Conservation (phyloP, 2,113 vertebrate genomes). For the Cygnus buccinator region DNA sequence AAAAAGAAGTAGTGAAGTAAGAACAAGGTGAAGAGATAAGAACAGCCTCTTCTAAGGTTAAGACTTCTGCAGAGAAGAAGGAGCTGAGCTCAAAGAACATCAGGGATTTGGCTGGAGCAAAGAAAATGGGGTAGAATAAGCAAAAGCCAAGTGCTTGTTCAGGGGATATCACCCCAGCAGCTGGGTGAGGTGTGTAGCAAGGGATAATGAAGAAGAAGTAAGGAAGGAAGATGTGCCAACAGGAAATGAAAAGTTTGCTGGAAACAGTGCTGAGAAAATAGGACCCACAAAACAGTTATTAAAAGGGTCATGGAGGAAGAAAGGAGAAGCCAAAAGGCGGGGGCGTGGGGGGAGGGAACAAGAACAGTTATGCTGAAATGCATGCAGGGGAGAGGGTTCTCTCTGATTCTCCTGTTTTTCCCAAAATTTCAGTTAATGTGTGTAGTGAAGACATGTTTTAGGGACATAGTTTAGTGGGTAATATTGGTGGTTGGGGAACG, state of each 20-base stretch:
- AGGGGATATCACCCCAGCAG: background rate
- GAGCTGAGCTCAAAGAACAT: background rate
- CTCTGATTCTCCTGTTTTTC: background rate
- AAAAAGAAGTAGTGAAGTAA: background rate
- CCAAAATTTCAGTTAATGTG: background rate
- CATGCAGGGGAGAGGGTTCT: background rate
- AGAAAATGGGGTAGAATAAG: background rate
- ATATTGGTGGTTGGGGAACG: no score
- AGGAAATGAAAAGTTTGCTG: background rate
- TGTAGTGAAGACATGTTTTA: background rate
- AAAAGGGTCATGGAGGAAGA: background rate
- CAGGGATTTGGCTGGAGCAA: background rate
- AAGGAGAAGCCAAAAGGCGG: background rate
- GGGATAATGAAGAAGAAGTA: background rate
- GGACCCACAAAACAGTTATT: background rate
- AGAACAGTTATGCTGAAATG: background rate
- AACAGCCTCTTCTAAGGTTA: background rate
- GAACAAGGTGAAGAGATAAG: background rate
- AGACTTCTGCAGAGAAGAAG: background rate
- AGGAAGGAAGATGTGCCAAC: background rate
- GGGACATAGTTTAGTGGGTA: no score
- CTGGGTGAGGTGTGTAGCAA: background rate
- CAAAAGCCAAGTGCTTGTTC: background rate
- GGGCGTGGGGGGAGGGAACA: background rate
- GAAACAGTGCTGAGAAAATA: background rate